Conservation (phyloP, 2,888 invertebrate species). For the Spialia ferax region DNA sequence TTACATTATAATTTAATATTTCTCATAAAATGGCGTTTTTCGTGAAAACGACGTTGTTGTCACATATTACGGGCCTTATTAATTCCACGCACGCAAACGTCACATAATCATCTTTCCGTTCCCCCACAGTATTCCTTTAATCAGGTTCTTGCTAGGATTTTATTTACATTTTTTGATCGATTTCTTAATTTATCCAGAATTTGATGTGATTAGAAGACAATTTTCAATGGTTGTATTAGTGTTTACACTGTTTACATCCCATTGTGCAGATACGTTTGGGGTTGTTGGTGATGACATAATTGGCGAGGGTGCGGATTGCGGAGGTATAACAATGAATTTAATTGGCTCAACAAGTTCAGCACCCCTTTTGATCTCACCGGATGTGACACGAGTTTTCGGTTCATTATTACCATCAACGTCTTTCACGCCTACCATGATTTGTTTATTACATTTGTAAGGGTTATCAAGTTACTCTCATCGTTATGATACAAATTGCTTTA, state of each 20-base stretch:
- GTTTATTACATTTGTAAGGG: constrained; percentile 40
- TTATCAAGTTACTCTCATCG: constrained; percentile 37
- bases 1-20: constrained; percentile 41
- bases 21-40: constrained; percentile 30
- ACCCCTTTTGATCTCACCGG: constrained; percentile 63
- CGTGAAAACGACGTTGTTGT: constrained; percentile 41
- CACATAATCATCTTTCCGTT: constrained; percentile 55
- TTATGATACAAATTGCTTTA: neutral
- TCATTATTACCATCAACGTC: constrained; percentile 52
- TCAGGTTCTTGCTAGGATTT: constrained; percentile 44
- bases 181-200: constrained; percentile 43
- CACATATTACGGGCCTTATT: constrained; percentile 52
- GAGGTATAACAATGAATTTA: constrained; percentile 72
- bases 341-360: constrained; percentile 78
- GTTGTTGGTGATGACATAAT: constrained; percentile 70
- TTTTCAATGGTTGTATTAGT: constrained; percentile 49
- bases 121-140: constrained; percentile 43
- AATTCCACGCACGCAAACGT: constrained; percentile 61
- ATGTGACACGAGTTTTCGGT: constrained; percentile 58
- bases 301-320: constrained; percentile 72
- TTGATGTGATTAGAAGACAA: constrained; percentile 34
- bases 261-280: constrained; percentile 69
- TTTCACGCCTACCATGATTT: constrained; percentile 42
- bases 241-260: constrained; percentile 61
- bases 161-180: constrained; percentile 44